Evolutionary conservation across 2,797 vertebrate species (phyloP), one percentile per base, ranked within the genome.

Genomic region (Falco concolor): DNA sequence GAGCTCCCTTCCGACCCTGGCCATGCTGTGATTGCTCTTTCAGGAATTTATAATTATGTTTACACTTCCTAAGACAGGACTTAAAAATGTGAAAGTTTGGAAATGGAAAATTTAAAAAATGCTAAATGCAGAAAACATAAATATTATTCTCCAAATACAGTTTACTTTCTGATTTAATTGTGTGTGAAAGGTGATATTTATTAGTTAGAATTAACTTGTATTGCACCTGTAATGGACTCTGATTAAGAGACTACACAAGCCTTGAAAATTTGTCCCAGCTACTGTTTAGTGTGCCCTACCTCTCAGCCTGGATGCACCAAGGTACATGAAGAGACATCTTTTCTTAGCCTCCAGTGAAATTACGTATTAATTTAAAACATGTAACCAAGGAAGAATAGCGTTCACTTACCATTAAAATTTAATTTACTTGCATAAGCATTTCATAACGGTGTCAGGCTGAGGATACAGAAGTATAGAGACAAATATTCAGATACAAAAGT

Each of bases 351-450:
- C 84, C 42, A 88, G 13, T 56, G 89, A 70, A 83, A 91, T 94
- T 91, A 90, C 27, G 42, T 90, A 78, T 84, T 82, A 50, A 95
- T 96, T 96, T 94, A 89, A 92, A 96, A 86, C 47, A 50, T 87
- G 67, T 85, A 95, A 93, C 93, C 44, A 93, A 94, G 57, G 21
- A 84, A 95, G 97, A 97, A 89, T 83, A 87, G 36, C 86, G 45
- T 81, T 96, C 89, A 81, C 75, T 96, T 95, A 52, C 70, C 54
- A 88, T 90, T 83, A 96, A 97, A 94, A 77, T 94, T 86, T 96
- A 83, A 96, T 79, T 25, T 76, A 80, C 17, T 81, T 80, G 56
- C 63, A 86, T 88, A 93, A 81, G 74, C 34, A 61, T 70, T 92
- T 92, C 77, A 52, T 89, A 60, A 69, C 25, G 87, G 60, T 86